Percentiles rank a stretch among this genome's conserved stretches.
phyloP scores from a whole-genome alignment of 2,888 invertebrate genomes.

The Dromius quadrimaculatus region DNA sequence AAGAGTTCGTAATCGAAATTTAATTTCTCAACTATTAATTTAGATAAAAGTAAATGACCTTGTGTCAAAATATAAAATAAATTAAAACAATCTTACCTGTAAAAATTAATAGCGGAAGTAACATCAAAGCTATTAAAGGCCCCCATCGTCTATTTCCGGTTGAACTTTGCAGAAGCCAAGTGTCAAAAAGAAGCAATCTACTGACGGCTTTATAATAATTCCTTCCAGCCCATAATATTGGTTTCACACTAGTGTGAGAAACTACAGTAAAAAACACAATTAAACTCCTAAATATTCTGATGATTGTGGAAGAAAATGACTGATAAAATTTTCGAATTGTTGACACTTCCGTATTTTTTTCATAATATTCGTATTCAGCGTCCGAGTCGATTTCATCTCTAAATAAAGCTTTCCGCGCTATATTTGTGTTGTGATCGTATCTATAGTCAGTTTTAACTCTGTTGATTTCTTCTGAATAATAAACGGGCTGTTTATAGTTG shows the following conservation, averaged over 20 bases:
- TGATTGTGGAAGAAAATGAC: constrained; percentile 39
- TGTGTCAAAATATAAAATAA: constrained; percentile 48
- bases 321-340: constrained; percentile 40
- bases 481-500: not conserved
- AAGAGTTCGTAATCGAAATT: constrained; percentile 18
- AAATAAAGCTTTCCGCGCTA: constrained; percentile 38
- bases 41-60: constrained; percentile 24
- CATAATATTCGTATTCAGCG: constrained; percentile 60
- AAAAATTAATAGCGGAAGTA: constrained; percentile 70
- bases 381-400: constrained; percentile 62
- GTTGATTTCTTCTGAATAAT: constrained; percentile 54
- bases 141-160: constrained; percentile 54
- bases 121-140: constrained; percentile 62
- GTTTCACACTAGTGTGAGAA: constrained; percentile 56
- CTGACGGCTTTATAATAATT: constrained; percentile 61
- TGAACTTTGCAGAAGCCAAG: constrained; percentile 60
- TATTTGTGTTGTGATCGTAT: constrained; percentile 28
- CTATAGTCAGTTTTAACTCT: not conserved
- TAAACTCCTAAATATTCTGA: constrained; percentile 53
- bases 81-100: constrained; percentile 68
- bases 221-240: constrained; percentile 58
- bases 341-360: constrained; percentile 25
- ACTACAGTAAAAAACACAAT: constrained; percentile 53
- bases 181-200: constrained; percentile 64
- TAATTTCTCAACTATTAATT: not conserved